phyloP scores from a whole-genome alignment of 2,797 vertebrate species.

The Tangara arthus region DNA sequence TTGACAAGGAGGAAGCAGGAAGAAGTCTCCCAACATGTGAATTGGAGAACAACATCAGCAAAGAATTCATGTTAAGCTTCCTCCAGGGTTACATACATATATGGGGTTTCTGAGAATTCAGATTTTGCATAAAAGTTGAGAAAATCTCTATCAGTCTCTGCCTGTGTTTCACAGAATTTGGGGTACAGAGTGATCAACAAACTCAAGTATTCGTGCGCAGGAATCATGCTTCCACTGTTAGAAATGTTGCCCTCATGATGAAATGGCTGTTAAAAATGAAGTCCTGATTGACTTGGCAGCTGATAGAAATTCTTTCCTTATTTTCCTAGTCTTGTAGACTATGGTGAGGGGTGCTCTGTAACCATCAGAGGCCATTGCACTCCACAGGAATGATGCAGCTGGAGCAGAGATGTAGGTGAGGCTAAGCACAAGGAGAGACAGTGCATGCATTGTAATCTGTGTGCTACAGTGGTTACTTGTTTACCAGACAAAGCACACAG shows the following conservation, averaged over 20 bases:
- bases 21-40: background rate
- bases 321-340: background rate
- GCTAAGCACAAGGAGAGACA: background rate
- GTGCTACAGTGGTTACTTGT: background rate
- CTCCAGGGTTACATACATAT: background rate
- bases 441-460: background rate
- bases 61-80: background rate
- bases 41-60: background rate
- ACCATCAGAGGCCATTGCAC: background rate
- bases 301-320: background rate
- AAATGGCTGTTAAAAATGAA: background rate
- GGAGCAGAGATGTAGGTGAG: background rate
- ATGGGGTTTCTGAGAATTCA: background rate
- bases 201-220: background rate
- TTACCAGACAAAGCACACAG: background rate
- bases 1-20: slow-evolving; percentile 39
- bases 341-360: background rate
- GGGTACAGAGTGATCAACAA: background rate
- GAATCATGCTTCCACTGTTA: background rate
- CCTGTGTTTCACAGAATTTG: background rate
- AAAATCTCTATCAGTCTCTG: background rate
- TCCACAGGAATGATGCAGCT: background rate
- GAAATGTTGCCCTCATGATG: background rate
- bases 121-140: background rate
- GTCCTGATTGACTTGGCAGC: background rate